Base-by-base conservation (phyloP, 1,140 invertebrate species). In the Antheraea mylitta region DNA sequence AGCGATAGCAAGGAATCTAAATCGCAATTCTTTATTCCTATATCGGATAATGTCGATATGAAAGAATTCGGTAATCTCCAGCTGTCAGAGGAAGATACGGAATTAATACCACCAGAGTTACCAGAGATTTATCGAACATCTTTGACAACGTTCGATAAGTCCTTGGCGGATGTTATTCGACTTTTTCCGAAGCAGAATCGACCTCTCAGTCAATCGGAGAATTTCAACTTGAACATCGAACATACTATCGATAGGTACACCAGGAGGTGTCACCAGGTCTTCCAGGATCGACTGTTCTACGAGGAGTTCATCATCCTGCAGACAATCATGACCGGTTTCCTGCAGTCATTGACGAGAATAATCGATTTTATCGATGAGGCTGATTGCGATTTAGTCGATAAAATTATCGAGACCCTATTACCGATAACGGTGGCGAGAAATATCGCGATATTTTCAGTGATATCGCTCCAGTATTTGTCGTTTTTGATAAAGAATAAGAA, bases 191-290 rank as follows among this genome's bases (percentile, higher is more conserved):
- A 92, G 72, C 89, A 93, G 53, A 92, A 81, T n/a, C 65, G 92
- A 61, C 92, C 92, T 6, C 71, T 92, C 16, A 93, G 92, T 58
- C 91, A 93, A 71, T 92, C 91, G 0, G 92, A 93, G 62, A 92
- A 85, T 61, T 91, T 88, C 58, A 87, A 76, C 67, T 64, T 92
- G 9, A 91, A 83, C 13, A 74, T 85, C 2, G 88, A 92, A 76
- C 90, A 91, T 37, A 92, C 90, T 0, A 86, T 93, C 70, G 92
- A 93, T 18, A 88, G 87, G 67, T 93, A 93, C n/a, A 92, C 92
- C 0, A 79, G 87, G 37, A 74, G 90, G 36, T 93, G 92, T 53
- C 91, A 92, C 59, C 87, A 92, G 82, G 90, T 93, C 0, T 93
- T 93, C 37, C 86, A 91, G 82, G 92, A 92, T 58, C 92, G 90